Conservation (phyloP, 2,888 invertebrate genomes). For the Euclidia mi region DNA sequence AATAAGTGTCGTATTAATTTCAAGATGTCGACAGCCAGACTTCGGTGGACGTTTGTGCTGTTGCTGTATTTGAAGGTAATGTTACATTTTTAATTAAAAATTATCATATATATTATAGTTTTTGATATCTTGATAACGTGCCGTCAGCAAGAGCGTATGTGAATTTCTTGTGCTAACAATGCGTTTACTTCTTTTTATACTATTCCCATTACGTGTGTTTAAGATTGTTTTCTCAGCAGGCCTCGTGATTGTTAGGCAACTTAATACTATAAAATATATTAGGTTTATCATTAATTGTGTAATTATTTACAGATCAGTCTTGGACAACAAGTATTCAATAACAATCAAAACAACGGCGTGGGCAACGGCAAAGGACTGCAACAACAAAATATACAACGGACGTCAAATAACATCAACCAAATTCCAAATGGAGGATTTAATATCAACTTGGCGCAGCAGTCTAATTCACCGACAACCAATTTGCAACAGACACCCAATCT, state of each 20-base stretch:
- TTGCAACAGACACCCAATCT: conserved; percentile 32
- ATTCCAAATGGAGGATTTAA: conserved; percentile 42
- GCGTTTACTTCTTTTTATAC: no score
- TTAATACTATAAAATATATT: no score
- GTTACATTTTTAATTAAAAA: conserved; percentile 14
- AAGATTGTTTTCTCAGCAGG: no score
- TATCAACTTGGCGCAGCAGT: conserved; percentile 38
- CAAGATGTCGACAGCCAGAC: conserved; percentile 71
- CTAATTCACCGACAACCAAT: conserved; percentile 40
- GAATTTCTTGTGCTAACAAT: no score
- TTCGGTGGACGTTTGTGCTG: conserved; percentile 62
- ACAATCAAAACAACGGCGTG: conserved; percentile 51
- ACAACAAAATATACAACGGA: conserved; percentile 37
- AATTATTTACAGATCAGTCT: conserved; percentile 53
- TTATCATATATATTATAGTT: conserved; percentile 14
- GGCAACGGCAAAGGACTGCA: conserved; percentile 46
- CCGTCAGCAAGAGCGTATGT: no score
- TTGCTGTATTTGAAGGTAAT: conserved; percentile 63
- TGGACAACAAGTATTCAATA: conserved; percentile 57
- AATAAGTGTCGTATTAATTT: conserved; percentile 64
- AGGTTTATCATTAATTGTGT: background rate
- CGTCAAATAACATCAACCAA: conserved; percentile 47
- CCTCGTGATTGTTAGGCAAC: no score
- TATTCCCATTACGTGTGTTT: no score
- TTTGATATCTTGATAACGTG: no score